Percentiles rank a stretch among this genome's conserved stretches.
phyloP scores from a whole-genome alignment of 2,888 invertebrate species.

The Amphimallon solstitiale region DNA sequence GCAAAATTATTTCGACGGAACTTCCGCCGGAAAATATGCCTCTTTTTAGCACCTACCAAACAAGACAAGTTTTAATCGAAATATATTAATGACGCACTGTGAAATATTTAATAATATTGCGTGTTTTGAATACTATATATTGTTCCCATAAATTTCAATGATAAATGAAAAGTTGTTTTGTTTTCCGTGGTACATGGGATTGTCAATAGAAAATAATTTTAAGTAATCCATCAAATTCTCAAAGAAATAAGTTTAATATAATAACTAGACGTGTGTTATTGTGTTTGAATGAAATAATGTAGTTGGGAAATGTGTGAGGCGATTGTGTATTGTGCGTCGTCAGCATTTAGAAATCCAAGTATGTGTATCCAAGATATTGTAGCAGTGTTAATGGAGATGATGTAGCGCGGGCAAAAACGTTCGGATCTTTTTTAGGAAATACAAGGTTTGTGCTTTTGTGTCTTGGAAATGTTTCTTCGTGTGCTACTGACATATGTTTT shows the following conservation, averaged over 20 bases:
- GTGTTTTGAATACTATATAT: background rate
- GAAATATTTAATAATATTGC: background rate
- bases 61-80: background rate
- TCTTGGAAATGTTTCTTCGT: conserved; percentile 5
- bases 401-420: conserved; percentile 19
- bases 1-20: conserved; percentile 4
- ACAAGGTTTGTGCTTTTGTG: conserved; percentile 28
- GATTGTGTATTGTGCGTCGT: conserved; percentile 5
- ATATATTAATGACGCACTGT: background rate
- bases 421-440: conserved; percentile 30
- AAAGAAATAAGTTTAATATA: background rate
- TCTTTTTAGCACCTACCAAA: background rate
- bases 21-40: conserved; percentile 21
- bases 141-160: no score
- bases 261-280: background rate
- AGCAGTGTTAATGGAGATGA: conserved; percentile 23
- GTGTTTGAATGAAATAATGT: conserved; percentile 21
- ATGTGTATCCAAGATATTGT: conserved; percentile 11
- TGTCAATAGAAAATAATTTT: no score
- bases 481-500: background rate
- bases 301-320: background rate
- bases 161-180: no score
- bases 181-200: background rate
- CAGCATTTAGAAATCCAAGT: background rate
- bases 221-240: no score